Evolutionary conservation across 2,113 vertebrate species (phyloP).

Genomic region (Thymallus thymallus): DNA sequence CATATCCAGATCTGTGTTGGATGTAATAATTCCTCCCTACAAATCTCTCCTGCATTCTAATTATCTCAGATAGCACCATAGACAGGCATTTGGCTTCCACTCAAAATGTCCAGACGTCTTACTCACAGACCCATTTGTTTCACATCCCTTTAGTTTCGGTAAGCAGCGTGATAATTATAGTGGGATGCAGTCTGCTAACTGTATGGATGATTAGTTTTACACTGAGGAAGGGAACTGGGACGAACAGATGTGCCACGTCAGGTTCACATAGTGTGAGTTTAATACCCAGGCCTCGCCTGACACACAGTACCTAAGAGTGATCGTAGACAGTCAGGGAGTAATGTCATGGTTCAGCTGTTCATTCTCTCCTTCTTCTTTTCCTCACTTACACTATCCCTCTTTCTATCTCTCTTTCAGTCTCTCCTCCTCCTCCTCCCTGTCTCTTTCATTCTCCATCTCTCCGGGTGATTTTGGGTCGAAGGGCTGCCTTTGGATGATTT

Average conservation of each 20-base stretch:
- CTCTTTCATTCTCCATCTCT: slow-evolving; percentile 11
- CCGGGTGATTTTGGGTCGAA: not conserved
- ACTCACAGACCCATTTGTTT: slow-evolving; percentile 73
- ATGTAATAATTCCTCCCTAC: not conserved
- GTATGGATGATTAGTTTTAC: slow-evolving; percentile 48
- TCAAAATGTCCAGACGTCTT: slow-evolving; percentile 74
- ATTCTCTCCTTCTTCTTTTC: not conserved
- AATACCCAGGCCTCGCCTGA: slow-evolving; percentile 15
- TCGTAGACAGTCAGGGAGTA: not conserved
- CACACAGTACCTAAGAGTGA: not conserved
- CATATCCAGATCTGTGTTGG: too few species aligned
- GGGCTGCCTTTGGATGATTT: slow-evolving; percentile 22
- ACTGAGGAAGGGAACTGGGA: slow-evolving; percentile 42
- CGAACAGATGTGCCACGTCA: slow-evolving; percentile 51
- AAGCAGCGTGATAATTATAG: slow-evolving; percentile 61
- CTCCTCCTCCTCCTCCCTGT: slow-evolving; percentile 30
- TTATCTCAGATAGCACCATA: slow-evolving; percentile 49
- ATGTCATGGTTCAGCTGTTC: not conserved
- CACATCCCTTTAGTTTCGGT: slow-evolving; percentile 58
- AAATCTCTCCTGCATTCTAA: slow-evolving; percentile 27
- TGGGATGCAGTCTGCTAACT: slow-evolving; percentile 47
- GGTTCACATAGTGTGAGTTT: slow-evolving; percentile 42
- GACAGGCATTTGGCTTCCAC: slow-evolving; percentile 67
- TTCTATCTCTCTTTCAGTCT: slow-evolving; percentile 24
- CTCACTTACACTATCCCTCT: slow-evolving; percentile 17